Percentiles rank a stretch among this genome's conserved stretches.
Evolutionary conservation across 2,113 vertebrate species (phyloP).

Genomic region (Percina caprodes): DNA sequence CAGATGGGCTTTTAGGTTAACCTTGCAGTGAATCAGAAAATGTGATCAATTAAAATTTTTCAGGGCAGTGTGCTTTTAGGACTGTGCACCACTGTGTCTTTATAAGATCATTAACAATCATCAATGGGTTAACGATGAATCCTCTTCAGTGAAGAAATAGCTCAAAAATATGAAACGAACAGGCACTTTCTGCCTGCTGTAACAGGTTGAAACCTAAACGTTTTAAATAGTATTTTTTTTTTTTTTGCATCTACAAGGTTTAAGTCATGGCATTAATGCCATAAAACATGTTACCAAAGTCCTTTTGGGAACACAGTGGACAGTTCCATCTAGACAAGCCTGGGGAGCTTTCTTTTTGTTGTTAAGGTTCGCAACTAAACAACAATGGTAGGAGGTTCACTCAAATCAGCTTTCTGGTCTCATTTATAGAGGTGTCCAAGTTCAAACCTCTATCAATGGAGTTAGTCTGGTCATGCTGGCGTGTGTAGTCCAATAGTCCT

Average conservation of each 20-base stretch:
- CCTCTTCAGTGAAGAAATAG: constrained; percentile 39
- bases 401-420: constrained; percentile 20
- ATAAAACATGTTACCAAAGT: constrained; percentile 10
- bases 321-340: not conserved
- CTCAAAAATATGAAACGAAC: constrained; percentile 7
- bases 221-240: not conserved
- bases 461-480: constrained; percentile 20
- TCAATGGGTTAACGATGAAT: constrained; percentile 17
- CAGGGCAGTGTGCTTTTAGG: not conserved
- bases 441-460: constrained; percentile 11
- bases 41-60: not conserved
- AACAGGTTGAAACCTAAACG: constrained; percentile 19
- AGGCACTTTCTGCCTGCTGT: constrained; percentile 36
- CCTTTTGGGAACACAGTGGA: not conserved
- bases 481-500: not conserved
- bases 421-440: constrained; percentile 6
- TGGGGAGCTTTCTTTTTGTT: not conserved
- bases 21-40: constrained; percentile 16
- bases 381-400: constrained; percentile 4
- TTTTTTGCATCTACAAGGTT: constrained; percentile 27
- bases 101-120: constrained; percentile 8
- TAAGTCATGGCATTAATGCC: constrained; percentile 23
- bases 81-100: constrained; percentile 2
- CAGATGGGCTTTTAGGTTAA: constrained; percentile 4
- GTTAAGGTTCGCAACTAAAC: constrained; percentile 19